Evolutionary conservation across 1,140 invertebrate species (phyloP).

Genomic region (Hestina assimilis): DNA sequence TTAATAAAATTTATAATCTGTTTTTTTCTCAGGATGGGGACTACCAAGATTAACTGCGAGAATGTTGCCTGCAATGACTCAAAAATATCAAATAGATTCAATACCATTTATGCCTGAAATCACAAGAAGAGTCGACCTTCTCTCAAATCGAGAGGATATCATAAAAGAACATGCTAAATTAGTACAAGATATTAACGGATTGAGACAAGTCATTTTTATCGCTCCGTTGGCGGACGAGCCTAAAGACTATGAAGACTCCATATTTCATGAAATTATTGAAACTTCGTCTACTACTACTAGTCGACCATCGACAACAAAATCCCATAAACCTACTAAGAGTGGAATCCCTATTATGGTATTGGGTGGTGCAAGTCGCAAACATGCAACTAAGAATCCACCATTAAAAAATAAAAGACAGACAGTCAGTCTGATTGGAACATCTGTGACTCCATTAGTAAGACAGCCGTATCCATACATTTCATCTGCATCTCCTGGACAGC

Average conservation of each 20-base stretch:
- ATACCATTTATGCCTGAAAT: conserved; percentile 8
- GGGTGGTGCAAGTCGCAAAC: conserved; percentile 50
- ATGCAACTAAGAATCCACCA: conserved; percentile 40
- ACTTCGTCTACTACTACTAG: conserved; percentile 42
- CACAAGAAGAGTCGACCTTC: conserved; percentile 41
- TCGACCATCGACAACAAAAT: conserved; percentile 20
- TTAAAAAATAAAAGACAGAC: conserved; percentile 41
- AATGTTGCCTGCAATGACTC: conserved; percentile 9
- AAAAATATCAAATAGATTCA: conserved; percentile 19
- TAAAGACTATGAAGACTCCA: conserved; percentile 64
- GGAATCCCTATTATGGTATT: conserved; percentile 49
- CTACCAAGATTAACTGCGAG: conserved; percentile 14
- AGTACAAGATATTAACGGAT: conserved; percentile 66
- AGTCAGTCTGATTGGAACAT: conserved; percentile 53
- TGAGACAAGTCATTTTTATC: conserved; percentile 55
- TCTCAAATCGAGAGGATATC: conserved; percentile 50
- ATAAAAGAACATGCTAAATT: conserved; percentile 68
- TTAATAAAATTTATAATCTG: neutral
- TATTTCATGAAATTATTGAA: conserved; percentile 64
- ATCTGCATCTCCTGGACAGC: conserved; percentile 36
- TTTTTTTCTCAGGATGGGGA: conserved; percentile 21
- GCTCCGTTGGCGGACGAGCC: conserved; percentile 44
- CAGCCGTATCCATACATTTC: conserved; percentile 60
- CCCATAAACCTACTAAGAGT: conserved; percentile 30
- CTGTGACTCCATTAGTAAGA: conserved; percentile 46